Conservation (phyloP, 1,140 invertebrate genomes). For the Platyura marginata region DNA sequence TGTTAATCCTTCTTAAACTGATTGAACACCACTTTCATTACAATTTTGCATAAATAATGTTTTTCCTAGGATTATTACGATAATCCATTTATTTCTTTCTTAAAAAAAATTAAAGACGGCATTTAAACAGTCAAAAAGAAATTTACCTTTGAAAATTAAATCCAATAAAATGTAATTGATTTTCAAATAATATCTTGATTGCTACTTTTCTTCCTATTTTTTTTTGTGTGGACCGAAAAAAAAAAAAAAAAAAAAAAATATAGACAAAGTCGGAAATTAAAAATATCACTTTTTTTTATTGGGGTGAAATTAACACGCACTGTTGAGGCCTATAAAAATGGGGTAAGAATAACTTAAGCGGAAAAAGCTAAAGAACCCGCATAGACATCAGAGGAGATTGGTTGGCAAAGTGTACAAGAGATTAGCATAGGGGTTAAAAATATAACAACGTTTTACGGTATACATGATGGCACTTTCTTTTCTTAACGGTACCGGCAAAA, state of each 20-base stretch:
- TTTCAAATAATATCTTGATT: slow-evolving; percentile 2
- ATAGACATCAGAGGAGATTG: not conserved
- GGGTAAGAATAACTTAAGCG: not conserved
- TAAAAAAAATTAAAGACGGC: too few relatives aligned
- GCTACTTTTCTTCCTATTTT: not conserved
- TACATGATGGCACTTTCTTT: not conserved
- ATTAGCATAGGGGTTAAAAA: not conserved
- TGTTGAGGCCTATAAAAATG: not conserved
- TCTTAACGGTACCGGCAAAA: not conserved
- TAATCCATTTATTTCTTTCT: too few relatives aligned
- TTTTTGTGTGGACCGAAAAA: not conserved
- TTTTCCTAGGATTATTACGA: too few relatives aligned
- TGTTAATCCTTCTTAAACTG: too few relatives aligned
- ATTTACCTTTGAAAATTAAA: too few relatives aligned
- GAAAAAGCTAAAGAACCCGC: not conserved
- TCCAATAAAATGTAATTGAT: slow-evolving; percentile 2
- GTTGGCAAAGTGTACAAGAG: not conserved
- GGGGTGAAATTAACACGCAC: slow-evolving; percentile 1
- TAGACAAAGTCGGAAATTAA: slow-evolving; percentile 2
- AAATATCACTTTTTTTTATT: slow-evolving; percentile 1
- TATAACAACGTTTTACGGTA: not conserved
- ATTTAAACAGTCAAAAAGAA: too few relatives aligned
- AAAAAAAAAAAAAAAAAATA: not conserved
- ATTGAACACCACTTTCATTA: too few relatives aligned
- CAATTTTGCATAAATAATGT: too few relatives aligned